These are phyloP conservation scores for Cephus rjabovi DNA, from an alignment of 2,888 invertebrate species.

Conservation along the genomic window DNA sequence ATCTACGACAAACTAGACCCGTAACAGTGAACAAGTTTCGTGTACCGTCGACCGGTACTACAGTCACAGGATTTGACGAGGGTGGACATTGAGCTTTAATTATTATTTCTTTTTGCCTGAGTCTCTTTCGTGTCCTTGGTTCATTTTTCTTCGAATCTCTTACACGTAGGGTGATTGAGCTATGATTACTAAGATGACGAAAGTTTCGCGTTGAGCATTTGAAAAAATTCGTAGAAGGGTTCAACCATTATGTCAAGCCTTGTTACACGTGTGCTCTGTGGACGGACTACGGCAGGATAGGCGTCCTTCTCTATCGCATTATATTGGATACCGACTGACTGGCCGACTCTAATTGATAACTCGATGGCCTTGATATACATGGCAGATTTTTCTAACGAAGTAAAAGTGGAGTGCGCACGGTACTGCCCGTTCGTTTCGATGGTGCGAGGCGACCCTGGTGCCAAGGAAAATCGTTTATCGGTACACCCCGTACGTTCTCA, in stretches of 20 bases:
- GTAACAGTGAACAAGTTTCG: background rate
- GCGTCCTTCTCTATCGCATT: background rate
- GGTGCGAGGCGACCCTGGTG: background rate
- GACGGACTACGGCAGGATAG: background rate
- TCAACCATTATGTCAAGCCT: background rate
- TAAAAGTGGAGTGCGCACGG: constrained; percentile 40
- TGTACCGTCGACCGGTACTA: background rate
- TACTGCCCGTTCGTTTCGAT: background rate
- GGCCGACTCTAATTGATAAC: constrained; percentile 50
- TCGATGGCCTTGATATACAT: constrained; percentile 53
- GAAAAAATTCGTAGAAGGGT: background rate
- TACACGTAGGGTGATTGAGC: background rate
- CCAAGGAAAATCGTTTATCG: background rate
- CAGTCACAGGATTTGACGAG: background rate
- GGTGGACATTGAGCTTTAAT: background rate
- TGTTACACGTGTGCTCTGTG: background rate
- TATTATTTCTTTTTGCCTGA: background rate
- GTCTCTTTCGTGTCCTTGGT: background rate
- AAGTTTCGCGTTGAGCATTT: background rate
- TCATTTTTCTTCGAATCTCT: background rate
- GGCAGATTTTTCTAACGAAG: constrained; percentile 44
- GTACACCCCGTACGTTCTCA: background rate
- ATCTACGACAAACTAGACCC: background rate
- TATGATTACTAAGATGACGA: background rate
- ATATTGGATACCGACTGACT: background rate